Base-by-base conservation (phyloP, 2,888 invertebrate genomes). In the Lasioglossum oenotherae region DNA sequence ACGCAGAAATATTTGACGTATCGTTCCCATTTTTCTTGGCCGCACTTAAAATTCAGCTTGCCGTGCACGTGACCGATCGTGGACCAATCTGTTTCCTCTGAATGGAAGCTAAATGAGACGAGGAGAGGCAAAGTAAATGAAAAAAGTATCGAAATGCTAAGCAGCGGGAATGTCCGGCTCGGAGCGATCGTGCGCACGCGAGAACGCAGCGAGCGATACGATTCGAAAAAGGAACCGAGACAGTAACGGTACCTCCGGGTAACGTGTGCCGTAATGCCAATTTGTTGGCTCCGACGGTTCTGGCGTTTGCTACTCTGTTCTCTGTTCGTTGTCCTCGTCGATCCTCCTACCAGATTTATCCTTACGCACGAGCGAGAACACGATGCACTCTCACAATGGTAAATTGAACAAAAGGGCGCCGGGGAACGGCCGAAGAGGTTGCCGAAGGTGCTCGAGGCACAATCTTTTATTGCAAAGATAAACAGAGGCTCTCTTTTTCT, bases 251-350 rank as follows among this genome's bases (percentile, higher is more conserved):
- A 92, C 86, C 83, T 57, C 72, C 81, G 84, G 78, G 78, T 88
- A 88, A 89, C 90, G 87, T 89, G 88, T 90, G 89, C 90, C 89
- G 92, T 89, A 91, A 92, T 89, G 89, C 84, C 92, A 91, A 92
- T 92, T 92, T 91, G 91, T 91, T 88, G 90, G 77, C 86, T 85
- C 64, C 69, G 83, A 69, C 77, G 78, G 83, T 78, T 84, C 86
- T 83, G 49, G 74, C 87, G 85, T 79, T 84, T 60, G 69, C 74
- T 67, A 69, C 78, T 67, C 49, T 44, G 46, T 75, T 23, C 46
- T 44, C 46, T 75, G 38, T 23, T 49, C 81, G 57, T 80, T 57
- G 75, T 53, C 49, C 80, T 23, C 31, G 69, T 8, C 78, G 67
- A 64, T 16, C 49, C 64, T 31, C 72, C 44, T 60, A 74, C 2